phyloP scores from a whole-genome alignment of 2,888 invertebrate species.

The Plagodis pulveraria region DNA sequence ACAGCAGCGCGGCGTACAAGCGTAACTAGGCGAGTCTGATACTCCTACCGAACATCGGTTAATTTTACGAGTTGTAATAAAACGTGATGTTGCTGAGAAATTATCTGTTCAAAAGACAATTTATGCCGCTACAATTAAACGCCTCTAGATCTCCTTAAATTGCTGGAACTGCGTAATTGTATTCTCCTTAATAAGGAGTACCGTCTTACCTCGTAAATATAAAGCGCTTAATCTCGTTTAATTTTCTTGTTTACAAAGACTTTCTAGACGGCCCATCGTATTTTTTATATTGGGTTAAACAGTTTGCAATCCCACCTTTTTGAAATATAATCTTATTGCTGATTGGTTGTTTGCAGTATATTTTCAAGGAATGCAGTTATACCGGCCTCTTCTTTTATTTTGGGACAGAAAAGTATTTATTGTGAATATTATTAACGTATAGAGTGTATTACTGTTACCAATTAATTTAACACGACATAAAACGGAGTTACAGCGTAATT shows the following conservation, averaged over 20 bases:
- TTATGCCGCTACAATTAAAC: conserved; percentile 74
- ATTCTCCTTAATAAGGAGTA: conserved; percentile 70
- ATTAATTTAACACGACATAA: too few species aligned
- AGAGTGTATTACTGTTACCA: too few species aligned
- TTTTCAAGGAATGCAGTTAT: too few species aligned
- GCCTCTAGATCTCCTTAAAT: conserved; percentile 72
- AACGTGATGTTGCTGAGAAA: conserved; percentile 57
- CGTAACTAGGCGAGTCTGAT: conserved; percentile 5
- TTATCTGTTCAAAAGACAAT: conserved; percentile 72
- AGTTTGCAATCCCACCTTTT: neutral
- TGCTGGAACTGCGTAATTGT: conserved; percentile 75
- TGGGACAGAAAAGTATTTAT: too few species aligned
- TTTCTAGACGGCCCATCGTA: conserved; percentile 17
- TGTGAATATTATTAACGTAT: too few species aligned
- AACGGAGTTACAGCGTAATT: too few species aligned
- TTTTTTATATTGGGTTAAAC: conserved; percentile 7
- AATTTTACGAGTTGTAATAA: conserved; percentile 64
- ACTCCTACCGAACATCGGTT: conserved; percentile 48
- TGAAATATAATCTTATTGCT: neutral
- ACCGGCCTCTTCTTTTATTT: too few species aligned
- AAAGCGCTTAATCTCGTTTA: conserved; percentile 68
- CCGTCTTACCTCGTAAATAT: conserved; percentile 72
- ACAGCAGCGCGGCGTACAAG: conserved; percentile 1
- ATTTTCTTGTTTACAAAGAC: conserved; percentile 69
- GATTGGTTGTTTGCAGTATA: too few species aligned